These are phyloP conservation scores for Chelonoidis abingdonii DNA, from an alignment of 2,113 vertebrate species.

Conservation along the genomic window DNA sequence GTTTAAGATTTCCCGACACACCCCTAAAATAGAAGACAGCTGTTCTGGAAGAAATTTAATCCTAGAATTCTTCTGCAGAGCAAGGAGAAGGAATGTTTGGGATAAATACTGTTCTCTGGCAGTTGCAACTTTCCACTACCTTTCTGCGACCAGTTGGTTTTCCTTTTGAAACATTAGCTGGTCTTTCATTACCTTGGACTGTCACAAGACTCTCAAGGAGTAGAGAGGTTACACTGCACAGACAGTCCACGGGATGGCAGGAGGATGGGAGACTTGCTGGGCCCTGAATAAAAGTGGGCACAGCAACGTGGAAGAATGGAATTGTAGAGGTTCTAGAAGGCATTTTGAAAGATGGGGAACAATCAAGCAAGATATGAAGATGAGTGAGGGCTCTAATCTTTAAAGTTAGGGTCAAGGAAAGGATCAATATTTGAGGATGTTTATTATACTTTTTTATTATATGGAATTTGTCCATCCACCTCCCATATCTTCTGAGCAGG, in stretches of 20 bases:
- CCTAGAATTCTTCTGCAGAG: background rate
- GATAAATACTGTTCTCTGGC: rapidly evolving
- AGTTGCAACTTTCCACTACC: rapidly evolving
- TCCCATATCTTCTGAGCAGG: background rate
- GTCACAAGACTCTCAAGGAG: background rate
- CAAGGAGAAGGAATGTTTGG: rapidly evolving
- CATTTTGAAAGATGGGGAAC: background rate
- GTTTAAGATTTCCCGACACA: background rate
- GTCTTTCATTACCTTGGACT: background rate
- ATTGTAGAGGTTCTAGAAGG: background rate
- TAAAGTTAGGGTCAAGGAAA: background rate
- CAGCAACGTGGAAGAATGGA: background rate
- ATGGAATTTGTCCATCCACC: background rate
- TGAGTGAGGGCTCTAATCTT: background rate
- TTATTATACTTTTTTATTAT: background rate
- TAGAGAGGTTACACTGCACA: background rate
- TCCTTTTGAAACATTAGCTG: background rate
- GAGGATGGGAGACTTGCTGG: background rate
- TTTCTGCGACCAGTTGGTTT: background rate
- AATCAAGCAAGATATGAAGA: background rate
- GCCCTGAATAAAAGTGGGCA: background rate
- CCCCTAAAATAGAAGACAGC: background rate
- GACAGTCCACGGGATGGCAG: background rate
- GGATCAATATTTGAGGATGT: background rate
- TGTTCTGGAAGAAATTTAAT: background rate